Base-by-base conservation (phyloP, 2,113 vertebrate species). In the Thunnus maccoyii region DNA sequence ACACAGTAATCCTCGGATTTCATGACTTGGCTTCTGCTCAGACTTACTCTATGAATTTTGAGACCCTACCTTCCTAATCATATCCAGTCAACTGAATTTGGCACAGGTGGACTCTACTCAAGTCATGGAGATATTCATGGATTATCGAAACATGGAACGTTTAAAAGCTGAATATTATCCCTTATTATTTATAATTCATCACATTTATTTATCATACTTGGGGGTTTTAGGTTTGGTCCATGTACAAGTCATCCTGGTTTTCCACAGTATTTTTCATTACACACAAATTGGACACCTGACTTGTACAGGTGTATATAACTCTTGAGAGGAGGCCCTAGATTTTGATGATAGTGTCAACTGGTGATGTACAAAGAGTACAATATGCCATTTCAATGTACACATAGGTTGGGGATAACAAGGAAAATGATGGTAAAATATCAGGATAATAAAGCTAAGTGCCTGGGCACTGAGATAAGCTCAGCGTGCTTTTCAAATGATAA, bases 401-500 rank as follows among this genome's bases (percentile, higher is more conserved):
- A 69, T 36, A 41, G 11, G 17, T 55, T 15, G 41, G 25, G 3
- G 3, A 84, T 75, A 74, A 83, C 2, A 79, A 68, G 61, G 58
- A 70, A 27, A 50, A 62, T 15, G 20, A 36, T 5, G 17, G 20
- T 65, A 25, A 80, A 71, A 60, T 47, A 72, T 22, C 48, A n/a
- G n/a, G n/a, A 78, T 63, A 60, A 70, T 44, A 55, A 5, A 30
- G 62, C 14, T 32, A 18, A n/a, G 56, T 27, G 44, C 32, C 36
- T 10, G 25, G 17, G 56, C 11, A 20, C 3, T 6, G 8, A 72
- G 65, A 81, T 73, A 82, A 74, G 62, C 46, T 61, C 25, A 32
- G 66, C 60, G 56, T 62, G 32, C 55, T 78, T 85, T 86, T 73
- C 55, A 86, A 62, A 80, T 54, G 47, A 51, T 61, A 80, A 68